phyloP scores from a whole-genome alignment of 2,797 vertebrate genomes.

The Chrysolophus pictus region DNA sequence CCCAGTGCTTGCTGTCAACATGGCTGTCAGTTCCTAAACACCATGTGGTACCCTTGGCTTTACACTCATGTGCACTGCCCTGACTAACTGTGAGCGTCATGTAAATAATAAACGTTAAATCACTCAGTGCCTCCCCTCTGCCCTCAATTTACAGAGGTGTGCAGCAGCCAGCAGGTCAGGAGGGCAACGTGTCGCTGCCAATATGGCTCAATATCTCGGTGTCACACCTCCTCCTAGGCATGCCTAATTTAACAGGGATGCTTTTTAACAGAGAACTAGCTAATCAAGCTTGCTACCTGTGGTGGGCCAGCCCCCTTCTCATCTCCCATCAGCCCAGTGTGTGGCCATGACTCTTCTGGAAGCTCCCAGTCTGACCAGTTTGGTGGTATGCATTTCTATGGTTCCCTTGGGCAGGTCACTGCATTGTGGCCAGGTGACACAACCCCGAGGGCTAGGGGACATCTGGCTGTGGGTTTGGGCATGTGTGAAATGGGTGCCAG shows the following conservation, averaged over 20 bases:
- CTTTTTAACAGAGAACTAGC: not conserved
- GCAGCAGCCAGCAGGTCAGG: not conserved
- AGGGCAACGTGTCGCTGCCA: not conserved
- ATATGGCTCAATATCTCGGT: not conserved
- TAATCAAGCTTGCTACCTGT: not conserved
- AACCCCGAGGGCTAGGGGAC: accelerated
- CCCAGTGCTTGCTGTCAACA: constrained; percentile 15
- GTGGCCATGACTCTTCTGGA: not conserved
- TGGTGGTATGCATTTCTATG: not conserved
- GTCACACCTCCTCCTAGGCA: not conserved
- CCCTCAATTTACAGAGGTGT: not conserved
- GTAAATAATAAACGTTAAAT: constrained; percentile 35
- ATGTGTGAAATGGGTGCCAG: not conserved
- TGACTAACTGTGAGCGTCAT: not conserved
- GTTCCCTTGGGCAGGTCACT: not conserved
- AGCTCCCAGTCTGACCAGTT: not conserved
- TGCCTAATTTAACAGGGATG: not conserved
- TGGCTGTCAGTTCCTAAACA: constrained; percentile 33
- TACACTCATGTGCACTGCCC: not conserved
- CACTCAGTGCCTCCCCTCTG: not conserved
- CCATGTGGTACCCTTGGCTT: not conserved
- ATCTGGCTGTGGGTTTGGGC: too few relatives aligned
- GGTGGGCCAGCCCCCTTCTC: not conserved
- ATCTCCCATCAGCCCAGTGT: not conserved
- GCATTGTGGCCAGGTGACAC: not conserved